Base-by-base conservation (phyloP, 1,140 invertebrate genomes). In the Himalopsyche phryganea region DNA sequence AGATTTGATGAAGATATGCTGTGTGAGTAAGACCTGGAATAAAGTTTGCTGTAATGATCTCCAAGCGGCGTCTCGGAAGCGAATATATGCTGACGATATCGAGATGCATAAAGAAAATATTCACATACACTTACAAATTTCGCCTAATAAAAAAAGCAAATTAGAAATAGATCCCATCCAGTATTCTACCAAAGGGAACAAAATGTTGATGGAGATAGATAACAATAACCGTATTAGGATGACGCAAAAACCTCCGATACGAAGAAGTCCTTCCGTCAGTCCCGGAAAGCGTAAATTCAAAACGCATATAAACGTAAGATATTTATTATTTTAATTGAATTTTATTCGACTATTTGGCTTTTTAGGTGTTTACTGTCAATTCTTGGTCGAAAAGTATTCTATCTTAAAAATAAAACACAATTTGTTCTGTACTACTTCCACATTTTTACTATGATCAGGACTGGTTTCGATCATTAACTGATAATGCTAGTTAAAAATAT, bases 211-310 rank as follows among this genome's bases (percentile, higher is more conserved):
- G 52, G 73, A 76, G 49, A 70, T 74, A 36, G 68, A 75, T 48
- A 76, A 76, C 67, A 53, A 68, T 14, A 28, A 28, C 23, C 23
- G 23, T 33, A 63, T 64, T 60, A 59, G 63, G 20, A 40, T 67
- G 13, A 54, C 49, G 18, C 44, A 59, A 19, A 62, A 33, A 17
- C 15, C 45, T 33, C 41, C 59, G 23, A 62, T 61, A 17, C 56
- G 14, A 13, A 57, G 32, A 9, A 80, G 76, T 55, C 78, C 79
- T 50, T 73, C 76, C 20, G 67, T 69, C 9, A 76, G 77, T 56
- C 79, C 79, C 18, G 69, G 71, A 40, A 76, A 74, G 40, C 71
- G 68, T 6, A 69, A 68, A 52, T 79, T 78, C 60, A 72, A 71
- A 52, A 71, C 68, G 63, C 80, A 74, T 68, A 65, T 70, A 19